Evolutionary conservation across 1,140 invertebrate species (phyloP).

Genomic region (Armadillidium nasatum): DNA sequence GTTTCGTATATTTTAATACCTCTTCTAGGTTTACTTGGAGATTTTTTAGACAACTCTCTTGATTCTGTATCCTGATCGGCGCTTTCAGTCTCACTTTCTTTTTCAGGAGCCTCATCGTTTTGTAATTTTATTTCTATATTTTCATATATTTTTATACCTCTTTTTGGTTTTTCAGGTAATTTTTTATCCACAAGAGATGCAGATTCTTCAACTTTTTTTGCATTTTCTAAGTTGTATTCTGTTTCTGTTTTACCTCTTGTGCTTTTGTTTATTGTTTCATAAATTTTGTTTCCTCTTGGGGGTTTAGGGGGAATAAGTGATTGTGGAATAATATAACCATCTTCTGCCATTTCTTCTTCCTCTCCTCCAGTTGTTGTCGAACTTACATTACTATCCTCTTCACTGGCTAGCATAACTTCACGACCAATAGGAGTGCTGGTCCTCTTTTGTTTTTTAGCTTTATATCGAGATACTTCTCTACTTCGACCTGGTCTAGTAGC

Average conservation of each 20-base stretch:
- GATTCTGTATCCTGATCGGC: background rate
- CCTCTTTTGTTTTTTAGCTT: conserved; percentile 31
- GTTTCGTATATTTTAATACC: conserved; percentile 27
- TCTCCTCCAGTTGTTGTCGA: background rate
- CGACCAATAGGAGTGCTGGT: conserved; percentile 34
- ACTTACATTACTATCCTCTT: background rate
- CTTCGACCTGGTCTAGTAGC: conserved; percentile 10
- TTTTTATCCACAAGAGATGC: background rate
- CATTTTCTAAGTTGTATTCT: background rate
- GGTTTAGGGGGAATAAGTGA: conserved; percentile 32
- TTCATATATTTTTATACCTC: conserved; percentile 37
- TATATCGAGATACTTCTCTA: conserved; percentile 30
- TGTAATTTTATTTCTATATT: background rate
- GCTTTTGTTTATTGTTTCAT: conserved; percentile 26
- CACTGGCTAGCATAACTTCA: background rate
- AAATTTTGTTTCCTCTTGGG: conserved; percentile 35
- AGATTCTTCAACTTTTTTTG: background rate
- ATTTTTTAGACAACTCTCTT: background rate
- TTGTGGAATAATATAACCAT: conserved; percentile 43
- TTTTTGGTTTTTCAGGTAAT: conserved; percentile 21
- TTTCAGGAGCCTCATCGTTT: background rate
- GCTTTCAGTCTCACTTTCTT: background rate
- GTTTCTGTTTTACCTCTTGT: background rate
- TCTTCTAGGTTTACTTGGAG: conserved; percentile 5
- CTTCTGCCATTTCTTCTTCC: conserved; percentile 25